A percentile compares a stretch with the other conserved stretches of the same genome.
Conservation (phyloP, 2,888 invertebrate genomes). For the Chouioia cunea region DNA sequence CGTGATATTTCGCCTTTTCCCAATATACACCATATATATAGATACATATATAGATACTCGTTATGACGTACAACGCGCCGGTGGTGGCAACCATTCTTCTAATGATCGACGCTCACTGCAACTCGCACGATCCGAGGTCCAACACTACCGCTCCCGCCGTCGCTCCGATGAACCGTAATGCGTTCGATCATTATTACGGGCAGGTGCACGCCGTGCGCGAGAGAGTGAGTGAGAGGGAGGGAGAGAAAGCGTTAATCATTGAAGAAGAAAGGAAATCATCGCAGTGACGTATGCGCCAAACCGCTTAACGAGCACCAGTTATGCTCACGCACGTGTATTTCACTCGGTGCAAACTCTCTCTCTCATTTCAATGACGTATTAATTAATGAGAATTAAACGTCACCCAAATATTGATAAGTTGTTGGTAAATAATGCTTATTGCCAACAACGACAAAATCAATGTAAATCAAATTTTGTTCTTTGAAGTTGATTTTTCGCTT, state of each 20-base stretch:
- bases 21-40: conserved; percentile 6
- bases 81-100: conserved; percentile 31
- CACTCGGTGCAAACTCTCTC: too few species aligned
- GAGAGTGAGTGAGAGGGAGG: neutral
- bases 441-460: too few species aligned
- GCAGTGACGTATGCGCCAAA: neutral
- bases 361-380: too few species aligned
- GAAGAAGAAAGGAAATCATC: conserved; percentile 22
- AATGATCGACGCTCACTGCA: conserved; percentile 19
- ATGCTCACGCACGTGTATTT: too few species aligned
- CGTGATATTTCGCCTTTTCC: conserved; percentile 38
- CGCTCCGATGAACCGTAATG: conserved; percentile 25
- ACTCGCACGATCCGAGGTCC: conserved; percentile 15
- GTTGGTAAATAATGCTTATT: too few species aligned
- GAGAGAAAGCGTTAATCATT: conserved; percentile 4
- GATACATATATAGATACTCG: conserved; percentile 17
- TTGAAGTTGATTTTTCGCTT: too few species aligned
- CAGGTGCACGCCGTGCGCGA: conserved; percentile 2
- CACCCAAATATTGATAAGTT: too few species aligned
- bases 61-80: conserved; percentile 12
- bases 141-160: neutral
- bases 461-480: too few species aligned
- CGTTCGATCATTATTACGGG: conserved; percentile 39
- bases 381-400: too few species aligned
- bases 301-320: too few species aligned